Evolutionary conservation across 2,888 invertebrate species (phyloP).

Genomic region (Phymatocera aterrima): DNA sequence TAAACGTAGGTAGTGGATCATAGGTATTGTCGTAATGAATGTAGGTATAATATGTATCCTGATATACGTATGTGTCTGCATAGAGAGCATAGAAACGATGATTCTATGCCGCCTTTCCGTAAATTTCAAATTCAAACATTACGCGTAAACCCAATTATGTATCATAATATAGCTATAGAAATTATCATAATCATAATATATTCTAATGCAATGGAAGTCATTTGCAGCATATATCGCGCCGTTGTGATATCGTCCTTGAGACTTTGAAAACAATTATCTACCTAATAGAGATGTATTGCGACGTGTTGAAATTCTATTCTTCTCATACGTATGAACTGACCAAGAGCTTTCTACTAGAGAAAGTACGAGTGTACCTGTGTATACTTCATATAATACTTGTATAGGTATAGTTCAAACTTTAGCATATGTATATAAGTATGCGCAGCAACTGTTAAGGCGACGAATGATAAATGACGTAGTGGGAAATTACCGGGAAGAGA

Average conservation of each 20-base stretch:
- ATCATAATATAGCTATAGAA: too few species aligned
- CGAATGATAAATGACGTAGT: conserved; percentile 6
- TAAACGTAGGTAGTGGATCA: background rate
- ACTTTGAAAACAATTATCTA: background rate
- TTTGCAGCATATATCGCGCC: too few species aligned
- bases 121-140: background rate
- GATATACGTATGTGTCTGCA: background rate
- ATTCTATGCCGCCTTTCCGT: background rate
- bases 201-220: too few species aligned
- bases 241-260: background rate
- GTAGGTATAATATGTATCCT: background rate
- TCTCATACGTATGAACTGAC: background rate
- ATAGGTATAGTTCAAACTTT: background rate
- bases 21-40: background rate
- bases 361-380: background rate
- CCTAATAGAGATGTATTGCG: too few species aligned
- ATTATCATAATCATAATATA: too few species aligned
- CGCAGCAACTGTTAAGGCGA: too few species aligned
- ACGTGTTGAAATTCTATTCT: conserved; percentile 1
- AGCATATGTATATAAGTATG: background rate
- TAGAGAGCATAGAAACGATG: background rate
- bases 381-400: background rate
- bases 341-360: conserved; percentile 28
- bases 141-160: background rate
- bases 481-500: background rate